Evolutionary conservation across 2,888 invertebrate species (phyloP).

Genomic region (Cataglyphis albicans): DNA sequence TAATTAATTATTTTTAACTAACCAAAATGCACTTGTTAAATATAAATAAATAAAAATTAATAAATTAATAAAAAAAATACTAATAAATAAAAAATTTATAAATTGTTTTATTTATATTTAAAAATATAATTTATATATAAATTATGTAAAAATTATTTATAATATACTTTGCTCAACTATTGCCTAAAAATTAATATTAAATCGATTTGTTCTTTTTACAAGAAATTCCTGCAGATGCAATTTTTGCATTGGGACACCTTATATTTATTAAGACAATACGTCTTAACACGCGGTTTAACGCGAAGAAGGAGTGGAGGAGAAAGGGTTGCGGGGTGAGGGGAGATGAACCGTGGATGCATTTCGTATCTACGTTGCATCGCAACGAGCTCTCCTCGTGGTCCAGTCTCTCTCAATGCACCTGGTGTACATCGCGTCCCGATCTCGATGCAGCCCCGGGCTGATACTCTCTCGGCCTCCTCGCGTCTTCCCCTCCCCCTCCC

Average conservation of each 20-base stretch:
- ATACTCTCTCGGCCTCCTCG: constrained; percentile 51
- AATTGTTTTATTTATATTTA: too few species aligned
- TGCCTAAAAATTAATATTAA: not conserved
- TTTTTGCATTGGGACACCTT: not conserved
- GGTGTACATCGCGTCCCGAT: constrained; percentile 80
- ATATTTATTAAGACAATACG: constrained; percentile 6
- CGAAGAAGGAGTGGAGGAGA: constrained; percentile 20
- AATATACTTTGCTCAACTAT: not conserved
- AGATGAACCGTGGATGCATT: constrained; percentile 59
- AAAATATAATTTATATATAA: too few species aligned
- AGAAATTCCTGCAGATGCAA: not conserved
- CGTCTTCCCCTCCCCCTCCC: constrained; percentile 29
- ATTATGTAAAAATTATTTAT: not conserved
- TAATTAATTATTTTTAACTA: too few species aligned
- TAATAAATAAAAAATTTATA: too few species aligned
- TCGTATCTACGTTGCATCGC: constrained; percentile 79
- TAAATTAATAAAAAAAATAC: too few species aligned
- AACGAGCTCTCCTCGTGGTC: constrained; percentile 71
- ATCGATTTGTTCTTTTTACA: not conserved
- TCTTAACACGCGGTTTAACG: constrained; percentile 15
- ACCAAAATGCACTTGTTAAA: not conserved
- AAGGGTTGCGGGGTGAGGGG: constrained; percentile 40
- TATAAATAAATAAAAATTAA: too few species aligned
- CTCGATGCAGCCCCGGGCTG: constrained; percentile 74
- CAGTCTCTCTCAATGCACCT: constrained; percentile 78